Evolutionary conservation across 2,113 vertebrate genomes (phyloP), one percentile per base, ranked within the genome.

Genomic region (Protomyctophum bolini): DNA sequence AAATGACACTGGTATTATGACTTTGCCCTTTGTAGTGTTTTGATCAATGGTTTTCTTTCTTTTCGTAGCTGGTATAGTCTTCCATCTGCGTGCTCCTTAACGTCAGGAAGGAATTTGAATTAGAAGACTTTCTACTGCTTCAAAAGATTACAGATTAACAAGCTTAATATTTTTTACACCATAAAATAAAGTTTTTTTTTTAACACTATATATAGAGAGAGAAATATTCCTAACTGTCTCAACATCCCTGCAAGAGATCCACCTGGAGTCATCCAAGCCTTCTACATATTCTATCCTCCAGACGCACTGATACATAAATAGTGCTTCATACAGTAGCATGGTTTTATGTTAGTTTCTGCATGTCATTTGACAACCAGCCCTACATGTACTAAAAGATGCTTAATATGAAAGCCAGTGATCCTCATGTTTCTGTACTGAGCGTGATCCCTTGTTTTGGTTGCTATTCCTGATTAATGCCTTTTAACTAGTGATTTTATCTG

Each of bases 1-100:
- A 4, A 41, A 41, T 41, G 33, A 3, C 33, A 41, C 33, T 41
- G 33, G 5, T 41, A 41, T 41, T 54, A n/a, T 54, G 51, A 12
- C 6, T 6, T 54, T 54, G 51, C 10, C 51, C 51, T 67, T 58
- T 8, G 21, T 29, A 28, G 61, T 65, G 68, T 58, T 5, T 28
- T 68, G 52, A 69, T 63, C n/a, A 69, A 86, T 82, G 87, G 76
- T 82, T 91, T 86, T 93, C 87, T 92, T 91, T 86, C 76, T 91
- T 88, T 89, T 89, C 88, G 72, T 94, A 95, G 94, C 94, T 95
- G 94, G 87, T 95, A 95, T 94, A 95, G 94, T 94, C 94, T 95
- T 70, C 95, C 94, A 75, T 94, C 89, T 84, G 91, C 93, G 56
- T 94, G 91, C 91, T 94, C 94, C 92, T 88, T 95, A 92, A 93